Base-by-base conservation (phyloP, 2,888 invertebrate species). In the Ligdia adustata region DNA sequence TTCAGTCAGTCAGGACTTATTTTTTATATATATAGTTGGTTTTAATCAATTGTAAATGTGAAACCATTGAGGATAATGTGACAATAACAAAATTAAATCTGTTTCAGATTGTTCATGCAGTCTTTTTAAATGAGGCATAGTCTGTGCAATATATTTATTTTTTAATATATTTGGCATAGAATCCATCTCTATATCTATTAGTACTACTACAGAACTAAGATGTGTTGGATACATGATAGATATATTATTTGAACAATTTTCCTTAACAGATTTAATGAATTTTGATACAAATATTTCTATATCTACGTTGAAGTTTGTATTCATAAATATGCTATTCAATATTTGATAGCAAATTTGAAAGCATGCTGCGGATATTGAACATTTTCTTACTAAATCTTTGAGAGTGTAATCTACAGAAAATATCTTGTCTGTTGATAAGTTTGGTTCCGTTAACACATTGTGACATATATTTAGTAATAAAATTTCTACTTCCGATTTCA, bases 41-140 rank as follows among this genome's bases (percentile, higher is more conserved):
- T n/a, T n/a, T n/a, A n/a, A n/a, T n/a, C n/a, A n/a, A n/a, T n/a
- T n/a, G 63, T 81, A 87, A 42, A 81, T 54, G 64, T 79, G 68
- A 65, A 86, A 84, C 89, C 89, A 89, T 12, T 73, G 62, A 15
- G 82, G 80, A 57, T 73, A 89, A 62, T 90, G 89, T n/a, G 82
- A 76, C 9, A 90, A 46, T 15, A 89, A 51, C 72, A 89, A 63
- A 14, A 83, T 71, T 9, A 87, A 65, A 52, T 86, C 79, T 69
- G 62, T 69, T 53, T 77, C 69, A 7, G 68, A 74, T 20, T 66
- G 35, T n/a, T 46, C 31, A 46, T 74, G 63, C 9, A 87, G 31
- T 5, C 52, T 46, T 0, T 63, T 63, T 16, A 90, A 64, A 51
- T 75, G 64, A 15, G 61, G 55, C 2, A 75, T 1, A 11, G 74